Base-by-base conservation (phyloP, 2,113 vertebrate genomes). In the Symphodus melops region DNA sequence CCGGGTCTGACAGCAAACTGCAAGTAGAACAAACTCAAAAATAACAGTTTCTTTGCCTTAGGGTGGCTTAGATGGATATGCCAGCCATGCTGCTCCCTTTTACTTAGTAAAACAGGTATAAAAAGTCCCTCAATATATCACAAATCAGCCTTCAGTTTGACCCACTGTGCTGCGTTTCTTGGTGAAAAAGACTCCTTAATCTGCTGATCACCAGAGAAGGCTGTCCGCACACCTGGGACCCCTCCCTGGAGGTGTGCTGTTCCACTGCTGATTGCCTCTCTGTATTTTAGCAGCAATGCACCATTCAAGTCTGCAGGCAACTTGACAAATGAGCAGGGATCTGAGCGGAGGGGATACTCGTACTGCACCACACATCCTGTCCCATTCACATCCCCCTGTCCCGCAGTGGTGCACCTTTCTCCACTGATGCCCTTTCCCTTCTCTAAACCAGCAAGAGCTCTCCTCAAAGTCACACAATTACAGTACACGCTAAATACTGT, bases 311-410 rank as follows among this genome's bases (percentile, higher is more conserved):
- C 92, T 93, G 93, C 93, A 91, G 93, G 92, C 91, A 88, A 87
- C 91, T 91, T 94, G 94, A 94, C 91, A 92, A 94, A 94, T 90
- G 94, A 93, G 90, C 91, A 90, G 91, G 82, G 84, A 90, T 93
- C 88, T 76, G 88, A 91, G 86, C 85, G 66, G 89, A 85, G 89
- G 86, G 88, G 89, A 88, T 84, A 77, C 87, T 92, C 72, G 70
- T 88, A 93, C 91, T 93, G 93, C 92, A 92, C 86, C 93, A 94
- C 86, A 85, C 85, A 83, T 88, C 88, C 81, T 79, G 86, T 90
- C 84, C 92, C 87, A 72, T 85, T 76, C 77, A 84, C 81, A 84
- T 67, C 77, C 81, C 42, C 52, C 68, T 72, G 79, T 90, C 85
- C 88, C 60, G 84, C 90, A 89, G 83, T 85, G 85, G 84, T 91